A percentile compares a stretch with the other conserved stretches of the same genome.
Evolutionary conservation across 92 coral and sea anemone genomes (phyloP).

Genomic region (Epizoanthus scotinus): DNA sequence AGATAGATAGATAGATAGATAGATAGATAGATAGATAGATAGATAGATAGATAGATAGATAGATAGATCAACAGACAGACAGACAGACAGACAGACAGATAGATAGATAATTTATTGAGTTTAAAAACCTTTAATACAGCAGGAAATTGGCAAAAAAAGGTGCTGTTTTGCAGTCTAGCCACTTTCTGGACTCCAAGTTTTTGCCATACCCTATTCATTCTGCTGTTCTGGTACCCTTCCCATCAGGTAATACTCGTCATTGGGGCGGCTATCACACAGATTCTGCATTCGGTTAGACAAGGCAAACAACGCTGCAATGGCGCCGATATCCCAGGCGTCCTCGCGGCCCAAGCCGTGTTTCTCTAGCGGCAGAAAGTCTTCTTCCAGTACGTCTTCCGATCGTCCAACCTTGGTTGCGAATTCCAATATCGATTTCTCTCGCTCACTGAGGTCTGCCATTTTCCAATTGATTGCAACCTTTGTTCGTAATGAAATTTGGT

Average conservation of each 20-base stretch:
- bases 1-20: too few relatives aligned
- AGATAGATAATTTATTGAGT: too few relatives aligned
- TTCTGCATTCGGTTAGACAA: conserved; percentile 89
- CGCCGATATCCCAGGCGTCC: conserved; percentile 94
- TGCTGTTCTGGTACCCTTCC: conserved; percentile 69
- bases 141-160: too few relatives aligned
- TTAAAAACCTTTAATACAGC: too few relatives aligned
- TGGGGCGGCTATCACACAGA: conserved; percentile 82
- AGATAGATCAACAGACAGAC: too few relatives aligned
- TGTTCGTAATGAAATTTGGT: background rate
- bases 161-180: too few relatives aligned
- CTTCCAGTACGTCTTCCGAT: conserved; percentile 66
- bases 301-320: conserved; percentile 87
- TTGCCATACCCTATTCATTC: conserved; percentile 24
- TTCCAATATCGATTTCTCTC: conserved; percentile 76
- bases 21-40: too few relatives aligned
- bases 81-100: too few relatives aligned
- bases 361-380: conserved; percentile 68
- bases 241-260: conserved; percentile 80
- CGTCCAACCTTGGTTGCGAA: conserved; percentile 74
- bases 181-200: too few relatives aligned
- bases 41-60: too few relatives aligned
- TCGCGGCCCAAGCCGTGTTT: conserved; percentile 69
- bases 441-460: conserved; percentile 68
- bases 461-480: conserved; percentile 79